phyloP scores from a whole-genome alignment of 2,888 invertebrate genomes.

The Strigamia maritima region DNA sequence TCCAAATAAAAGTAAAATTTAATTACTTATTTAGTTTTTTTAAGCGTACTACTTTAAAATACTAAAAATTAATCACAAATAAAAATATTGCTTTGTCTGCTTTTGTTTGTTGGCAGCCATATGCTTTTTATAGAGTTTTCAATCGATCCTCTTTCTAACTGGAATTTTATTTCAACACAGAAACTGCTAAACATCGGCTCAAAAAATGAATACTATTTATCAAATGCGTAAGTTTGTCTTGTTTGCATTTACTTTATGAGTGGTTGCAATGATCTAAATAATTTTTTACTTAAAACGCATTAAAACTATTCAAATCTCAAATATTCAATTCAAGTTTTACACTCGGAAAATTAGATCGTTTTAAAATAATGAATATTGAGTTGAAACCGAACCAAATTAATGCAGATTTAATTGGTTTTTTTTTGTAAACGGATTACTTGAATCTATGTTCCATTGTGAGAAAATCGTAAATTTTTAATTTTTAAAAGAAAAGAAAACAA shows the following conservation, averaged over 20 bases:
- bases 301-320: background rate
- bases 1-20: no score
- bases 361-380: no score
- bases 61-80: background rate
- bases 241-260: background rate
- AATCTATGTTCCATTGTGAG: no score
- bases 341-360: no score
- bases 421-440: no score
- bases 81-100: slow-evolving; percentile 36
- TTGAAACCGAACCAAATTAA: no score
- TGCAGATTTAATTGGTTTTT: no score
- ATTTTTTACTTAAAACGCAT: background rate
- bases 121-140: slow-evolving; percentile 38
- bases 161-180: background rate
- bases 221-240: slow-evolving; percentile 32
- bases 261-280: no score
- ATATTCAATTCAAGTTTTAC: background rate
- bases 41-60: slow-evolving; percentile 2
- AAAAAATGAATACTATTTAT: slow-evolving; percentile 35
- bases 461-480: no score
- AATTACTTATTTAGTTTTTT: no score
- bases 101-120: slow-evolving; percentile 38
- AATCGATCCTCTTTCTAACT: slow-evolving; percentile 28
- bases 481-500: no score
- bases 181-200: background rate